Base-by-base conservation (phyloP, 2,888 invertebrate species). In the Fragum sueziense region DNA sequence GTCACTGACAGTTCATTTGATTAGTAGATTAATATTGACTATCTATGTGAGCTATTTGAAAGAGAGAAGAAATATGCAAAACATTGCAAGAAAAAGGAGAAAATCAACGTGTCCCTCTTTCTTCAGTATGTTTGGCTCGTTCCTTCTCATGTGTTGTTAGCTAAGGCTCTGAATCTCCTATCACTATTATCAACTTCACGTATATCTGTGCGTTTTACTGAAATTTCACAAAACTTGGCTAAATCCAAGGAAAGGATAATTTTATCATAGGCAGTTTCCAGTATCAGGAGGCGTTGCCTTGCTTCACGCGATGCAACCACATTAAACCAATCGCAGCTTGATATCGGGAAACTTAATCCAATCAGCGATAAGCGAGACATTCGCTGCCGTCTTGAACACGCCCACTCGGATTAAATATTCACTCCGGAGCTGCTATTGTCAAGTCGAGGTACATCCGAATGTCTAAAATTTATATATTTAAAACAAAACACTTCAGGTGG, bases 351-450 rank as follows among this genome's bases (percentile, higher is more conserved):
- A 20, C 29, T 7, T n/a, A 11, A 34, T 31, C 70, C 70, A 70
- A 70, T 70, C 54, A 54, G 29, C 33, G 54, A n/a, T 31, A 25
- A 31, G 9, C 33, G 25, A 22, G 20, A 34, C 52, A 31, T 52
- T 27, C 65, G 70, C 74, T 37, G 70, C 74, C 51, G 70, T 47
- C 51, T 72, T 57, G 62, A 33, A 57, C 25, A 41, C 81, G 81
- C 81, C 81, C 59, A 75, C 78, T 34, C 20, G 29, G 52, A 69
- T 52, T 69, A 69, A 65, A 41, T 34, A 34, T 65, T 41, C 65
- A 65, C 41, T 20, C 0, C 25, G 27, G 27, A 25, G 20, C 31
- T 22, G 37, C 65, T 27, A 34, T 41, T 65, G 65, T 34, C 27
- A 41, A 37, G 65, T n/a, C 14, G 34, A 22, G 65, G 57, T 37